A percentile compares a stretch with the other conserved stretches of the same genome.
Evolutionary conservation across 2,797 vertebrate genomes (phyloP).

Genomic region (Aplochiton taeniatus): DNA sequence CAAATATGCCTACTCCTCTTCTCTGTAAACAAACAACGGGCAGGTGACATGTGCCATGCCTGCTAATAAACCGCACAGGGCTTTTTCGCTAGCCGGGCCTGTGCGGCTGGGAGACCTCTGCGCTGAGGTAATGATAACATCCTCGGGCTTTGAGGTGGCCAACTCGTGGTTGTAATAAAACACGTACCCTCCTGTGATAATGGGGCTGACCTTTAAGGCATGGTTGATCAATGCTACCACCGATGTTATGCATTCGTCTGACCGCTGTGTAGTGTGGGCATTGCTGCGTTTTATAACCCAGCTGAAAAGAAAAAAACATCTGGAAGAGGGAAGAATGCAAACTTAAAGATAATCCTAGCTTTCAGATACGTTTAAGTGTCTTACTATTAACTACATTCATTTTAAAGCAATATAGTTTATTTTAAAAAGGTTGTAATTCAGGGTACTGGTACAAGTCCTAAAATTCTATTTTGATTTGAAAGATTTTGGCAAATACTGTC

Average conservation of each 20-base stretch:
- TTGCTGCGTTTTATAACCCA: background rate
- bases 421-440: background rate
- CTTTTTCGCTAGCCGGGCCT: constrained; percentile 7
- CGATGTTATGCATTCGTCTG: background rate
- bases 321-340: background rate
- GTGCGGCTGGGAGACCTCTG: constrained; percentile 20
- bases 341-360: background rate
- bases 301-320: background rate
- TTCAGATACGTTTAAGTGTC: too few relatives aligned
- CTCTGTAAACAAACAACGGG: constrained; percentile 18
- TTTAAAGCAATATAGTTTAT: background rate
- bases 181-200: background rate
- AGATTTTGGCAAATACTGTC: too few relatives aligned
- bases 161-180: background rate
- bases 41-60: constrained; percentile 36
- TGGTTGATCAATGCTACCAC: constrained; percentile 1
- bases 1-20: constrained; percentile 46
- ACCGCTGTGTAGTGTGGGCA: background rate
- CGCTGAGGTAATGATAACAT: background rate
- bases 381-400: background rate
- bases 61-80: constrained; percentile 44
- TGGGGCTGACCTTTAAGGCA: background rate
- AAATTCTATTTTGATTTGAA: too few relatives aligned
- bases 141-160: background rate
- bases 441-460: too few relatives aligned